Evolutionary conservation across 1,140 invertebrate genomes (phyloP).

Genomic region (Glomeris maerens): DNA sequence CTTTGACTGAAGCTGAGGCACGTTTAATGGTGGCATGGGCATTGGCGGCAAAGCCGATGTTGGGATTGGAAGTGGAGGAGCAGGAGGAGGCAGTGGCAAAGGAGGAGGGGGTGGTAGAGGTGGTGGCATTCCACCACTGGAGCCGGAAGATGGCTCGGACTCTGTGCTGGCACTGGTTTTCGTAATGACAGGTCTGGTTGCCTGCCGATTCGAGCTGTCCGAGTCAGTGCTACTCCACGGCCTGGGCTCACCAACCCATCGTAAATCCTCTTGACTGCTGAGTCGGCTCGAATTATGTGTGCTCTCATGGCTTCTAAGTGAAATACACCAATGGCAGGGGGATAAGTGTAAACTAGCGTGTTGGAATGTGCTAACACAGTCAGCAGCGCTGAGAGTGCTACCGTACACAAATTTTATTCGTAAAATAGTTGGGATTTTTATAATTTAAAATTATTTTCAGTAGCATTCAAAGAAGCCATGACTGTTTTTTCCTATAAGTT

Average conservation of each 20-base stretch:
- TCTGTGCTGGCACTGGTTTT: slow-evolving; percentile 13
- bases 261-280: slow-evolving; percentile 30
- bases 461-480: no score
- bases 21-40: slow-evolving; percentile 12
- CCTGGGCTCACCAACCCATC: slow-evolving; percentile 24
- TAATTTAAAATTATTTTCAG: no score
- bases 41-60: slow-evolving; percentile 7
- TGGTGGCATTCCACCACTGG: neutral
- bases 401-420: no score
- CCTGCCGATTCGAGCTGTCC: slow-evolving; percentile 20
- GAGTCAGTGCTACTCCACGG: slow-evolving; percentile 36
- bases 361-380: no score
- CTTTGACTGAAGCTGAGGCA: neutral
- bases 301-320: slow-evolving; percentile 22
- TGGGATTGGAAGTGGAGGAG: no score
- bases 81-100: no score
- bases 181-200: slow-evolving; percentile 7
- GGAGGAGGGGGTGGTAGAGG: no score
- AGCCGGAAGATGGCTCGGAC: slow-evolving; percentile 1
- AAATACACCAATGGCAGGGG: no score
- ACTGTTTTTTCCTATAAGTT: no score
- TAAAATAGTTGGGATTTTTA: no score
- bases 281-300: slow-evolving; percentile 21
- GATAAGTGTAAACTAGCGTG: no score
- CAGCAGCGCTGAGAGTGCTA: no score